phyloP scores from a whole-genome alignment of 1,140 invertebrate genomes.

The Pseudobourletiella spinata region DNA sequence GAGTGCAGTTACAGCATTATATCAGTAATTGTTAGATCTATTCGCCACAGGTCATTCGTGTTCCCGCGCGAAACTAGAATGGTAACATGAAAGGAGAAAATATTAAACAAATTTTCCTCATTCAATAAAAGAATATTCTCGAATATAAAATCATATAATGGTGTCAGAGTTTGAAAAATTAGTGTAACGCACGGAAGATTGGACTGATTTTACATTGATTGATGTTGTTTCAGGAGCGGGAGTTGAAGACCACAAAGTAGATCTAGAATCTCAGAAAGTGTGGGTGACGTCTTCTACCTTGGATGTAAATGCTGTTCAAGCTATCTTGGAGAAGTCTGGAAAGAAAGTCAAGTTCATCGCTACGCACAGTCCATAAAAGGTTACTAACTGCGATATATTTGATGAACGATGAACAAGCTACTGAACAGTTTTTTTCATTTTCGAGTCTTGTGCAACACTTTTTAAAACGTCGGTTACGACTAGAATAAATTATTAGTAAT shows the following conservation, averaged over 20 bases:
- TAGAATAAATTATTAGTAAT: background rate
- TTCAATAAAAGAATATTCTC: too few species aligned
- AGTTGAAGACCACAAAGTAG: background rate
- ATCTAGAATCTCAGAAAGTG: background rate
- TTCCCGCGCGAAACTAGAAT: too few species aligned
- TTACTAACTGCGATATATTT: background rate
- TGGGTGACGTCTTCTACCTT: background rate
- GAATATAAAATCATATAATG: too few species aligned
- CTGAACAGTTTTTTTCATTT: background rate
- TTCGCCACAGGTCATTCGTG: too few species aligned
- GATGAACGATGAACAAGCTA: background rate
- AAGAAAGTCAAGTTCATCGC: background rate
- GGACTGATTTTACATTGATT: too few species aligned
- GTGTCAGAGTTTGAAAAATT: too few species aligned
- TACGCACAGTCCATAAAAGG: background rate
- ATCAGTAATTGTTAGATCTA: too few species aligned
- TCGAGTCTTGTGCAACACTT: background rate
- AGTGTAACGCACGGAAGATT: too few species aligned
- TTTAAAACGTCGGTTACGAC: background rate
- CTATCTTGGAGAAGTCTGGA: background rate
- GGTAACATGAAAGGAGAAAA: too few species aligned
- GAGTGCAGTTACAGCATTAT: too few species aligned
- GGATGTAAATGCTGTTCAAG: background rate
- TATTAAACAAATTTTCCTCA: too few species aligned
- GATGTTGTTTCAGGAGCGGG: too few species aligned